Evolutionary conservation across 2,113 vertebrate genomes (phyloP), one percentile per base, ranked within the genome.

Genomic region (Stictonetta naevosa): DNA sequence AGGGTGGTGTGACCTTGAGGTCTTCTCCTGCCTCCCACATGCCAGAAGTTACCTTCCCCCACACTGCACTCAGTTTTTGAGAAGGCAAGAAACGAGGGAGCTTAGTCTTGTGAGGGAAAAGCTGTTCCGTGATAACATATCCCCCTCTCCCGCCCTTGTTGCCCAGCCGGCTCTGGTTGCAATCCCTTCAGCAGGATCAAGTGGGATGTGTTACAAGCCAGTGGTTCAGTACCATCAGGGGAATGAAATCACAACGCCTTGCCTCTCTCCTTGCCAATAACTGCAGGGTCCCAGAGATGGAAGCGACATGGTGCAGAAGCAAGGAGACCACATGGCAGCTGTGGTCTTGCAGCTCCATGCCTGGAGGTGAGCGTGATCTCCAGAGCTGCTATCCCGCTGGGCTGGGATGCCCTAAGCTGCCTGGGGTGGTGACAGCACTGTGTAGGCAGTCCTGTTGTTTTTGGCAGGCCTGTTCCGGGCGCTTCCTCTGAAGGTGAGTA

Each of bases 401-500:
- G 9, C 2, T 68, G 52, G 25, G 77, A 34, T 64, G 33, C n/a
- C 12, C 63, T 73, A 31, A 34, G 56, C 20, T 53, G 34, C 26
- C 69, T 4, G 8, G 5, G 5, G 19, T 36, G 34, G 26, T 38
- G 59, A 58, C 25, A 25, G 26, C n/a, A 73, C 13, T 38, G 63
- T 20, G 63, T 33, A 71, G 76, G 15, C 28, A 22, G 25, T 55
- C 0, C 0, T 31, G 72, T 36, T 83, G 62, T 36, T 66, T 48
- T 38, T 25, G 58, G 23, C 66, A 42, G 52, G n/a, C 17, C 74
- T 93, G 69, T 62, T 85, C 48, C 2, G 1, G 52, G 67, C 55
- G 28, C 23, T 94, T 95, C 40, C 68, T 86, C 93, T 94, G 82
- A 83, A 95, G 90, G 80, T 89, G 62, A 93, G 62, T 10, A 18